Evolutionary conservation across 2,888 invertebrate species (phyloP).

Genomic region (Agonopterix alstromeriana): DNA sequence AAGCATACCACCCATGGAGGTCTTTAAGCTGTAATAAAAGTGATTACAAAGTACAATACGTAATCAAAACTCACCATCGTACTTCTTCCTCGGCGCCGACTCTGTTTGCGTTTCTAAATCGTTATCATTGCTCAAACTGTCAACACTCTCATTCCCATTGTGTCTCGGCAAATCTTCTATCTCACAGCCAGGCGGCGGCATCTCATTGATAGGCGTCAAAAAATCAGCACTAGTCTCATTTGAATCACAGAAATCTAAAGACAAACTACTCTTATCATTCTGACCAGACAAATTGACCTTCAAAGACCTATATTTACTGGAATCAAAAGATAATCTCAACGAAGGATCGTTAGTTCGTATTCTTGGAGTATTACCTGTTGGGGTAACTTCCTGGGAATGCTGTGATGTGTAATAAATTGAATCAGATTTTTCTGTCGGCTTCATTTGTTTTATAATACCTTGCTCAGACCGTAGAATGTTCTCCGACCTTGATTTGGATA

Average conservation of each 20-base stretch:
- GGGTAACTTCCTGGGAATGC: constrained; percentile 66
- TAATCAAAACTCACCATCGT: constrained; percentile 36
- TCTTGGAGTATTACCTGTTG: constrained; percentile 53
- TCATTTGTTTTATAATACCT: constrained; percentile 38
- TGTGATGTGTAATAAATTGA: constrained; percentile 70
- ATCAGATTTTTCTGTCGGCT: constrained; percentile 57
- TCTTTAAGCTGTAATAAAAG: neutral
- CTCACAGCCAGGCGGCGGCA: constrained; percentile 68
- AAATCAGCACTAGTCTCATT: constrained; percentile 73
- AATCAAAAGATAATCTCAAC: constrained; percentile 58
- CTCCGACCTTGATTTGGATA: constrained; percentile 68
- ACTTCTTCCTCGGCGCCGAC: constrained; percentile 55
- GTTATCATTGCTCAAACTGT: constrained; percentile 61
- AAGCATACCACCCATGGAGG: neutral
- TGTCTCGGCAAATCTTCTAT: constrained; percentile 66
- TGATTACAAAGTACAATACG: neutral
- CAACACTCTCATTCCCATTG: constrained; percentile 61
- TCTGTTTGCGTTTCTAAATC: constrained; percentile 68
- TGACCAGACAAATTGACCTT: constrained; percentile 44
- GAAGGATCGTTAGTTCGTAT: constrained; percentile 57
- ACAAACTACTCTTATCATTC: constrained; percentile 58
- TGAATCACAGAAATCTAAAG: constrained; percentile 66
- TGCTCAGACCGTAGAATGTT: constrained; percentile 68
- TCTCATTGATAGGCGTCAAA: constrained; percentile 69
- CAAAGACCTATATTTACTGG: constrained; percentile 53